Evolutionary conservation across 2,113 vertebrate genomes (phyloP).

Genomic region (Cyprinodon brontotheroides): DNA sequence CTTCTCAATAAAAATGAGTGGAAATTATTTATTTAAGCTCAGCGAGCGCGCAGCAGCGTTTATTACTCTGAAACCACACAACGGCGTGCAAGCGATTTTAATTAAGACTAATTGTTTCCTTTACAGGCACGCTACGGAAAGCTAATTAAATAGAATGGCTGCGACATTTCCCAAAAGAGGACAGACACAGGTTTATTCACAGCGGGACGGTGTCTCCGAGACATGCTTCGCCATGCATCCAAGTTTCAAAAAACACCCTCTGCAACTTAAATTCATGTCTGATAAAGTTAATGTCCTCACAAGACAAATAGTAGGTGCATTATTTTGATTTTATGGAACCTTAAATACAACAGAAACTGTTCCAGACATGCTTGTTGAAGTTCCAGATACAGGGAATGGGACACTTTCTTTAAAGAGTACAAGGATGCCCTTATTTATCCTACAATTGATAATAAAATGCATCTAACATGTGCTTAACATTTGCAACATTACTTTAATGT

Average conservation of each 20-base stretch:
- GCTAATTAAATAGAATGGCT: constrained; percentile 74
- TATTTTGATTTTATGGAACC: background rate
- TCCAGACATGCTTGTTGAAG: background rate
- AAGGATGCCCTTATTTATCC: constrained; percentile 5
- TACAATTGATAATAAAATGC: constrained; percentile 35
- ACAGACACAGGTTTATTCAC: constrained; percentile 49
- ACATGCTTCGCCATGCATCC: constrained; percentile 56
- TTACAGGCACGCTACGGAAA: constrained; percentile 61
- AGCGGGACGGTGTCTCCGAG: constrained; percentile 42
- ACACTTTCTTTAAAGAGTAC: background rate
- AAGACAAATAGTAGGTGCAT: too few relatives aligned
- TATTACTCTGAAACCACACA: constrained; percentile 69
- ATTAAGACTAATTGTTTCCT: constrained; percentile 81
- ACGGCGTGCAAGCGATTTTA: constrained; percentile 63
- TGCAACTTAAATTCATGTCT: background rate
- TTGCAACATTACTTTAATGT: constrained; percentile 40
- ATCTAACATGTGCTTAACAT: constrained; percentile 37
- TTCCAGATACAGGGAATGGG: background rate
- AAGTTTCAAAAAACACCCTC: constrained; percentile 50
- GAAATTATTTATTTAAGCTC: constrained; percentile 69
- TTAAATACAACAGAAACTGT: background rate
- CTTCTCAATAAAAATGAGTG: constrained; percentile 41
- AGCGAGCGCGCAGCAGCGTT: constrained; percentile 31
- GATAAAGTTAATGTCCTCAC: background rate
- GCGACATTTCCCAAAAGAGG: constrained; percentile 73